Base-by-base conservation (phyloP, 35 echinoderm and acorn worm species). In the Nesometra sesokonis region DNA sequence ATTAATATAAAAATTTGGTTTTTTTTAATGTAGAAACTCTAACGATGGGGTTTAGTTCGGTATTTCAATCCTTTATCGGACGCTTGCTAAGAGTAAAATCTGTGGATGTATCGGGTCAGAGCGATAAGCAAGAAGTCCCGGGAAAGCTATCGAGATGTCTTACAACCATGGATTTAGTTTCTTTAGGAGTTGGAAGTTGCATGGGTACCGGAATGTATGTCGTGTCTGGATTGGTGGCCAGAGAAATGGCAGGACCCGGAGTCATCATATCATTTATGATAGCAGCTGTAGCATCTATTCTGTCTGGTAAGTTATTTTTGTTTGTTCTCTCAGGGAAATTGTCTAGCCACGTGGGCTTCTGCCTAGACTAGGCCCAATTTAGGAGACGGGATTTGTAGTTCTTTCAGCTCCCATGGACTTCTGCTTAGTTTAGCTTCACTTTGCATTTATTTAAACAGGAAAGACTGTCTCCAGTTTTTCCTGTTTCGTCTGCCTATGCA, bases 121-220 rank as follows among this genome's bases (percentile, higher is more conserved):
- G 32, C 33, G 77, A 82, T 0, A 78, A 29, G 4, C 23, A 36
- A 3, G 87, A 94, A 7, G 87, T 99, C 31, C 92, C 96, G 0
- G 96, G 96, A 0, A 88, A 85, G 77, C 57, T 99, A 9, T 87
- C 92, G 29, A 94, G 94, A 86, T 99, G 96, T 80, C 92, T 99
- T 30, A 88, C 92, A 0, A 99, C 96, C 13, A 21, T 99, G 11
- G 96, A 94, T 78, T 76, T 99, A 3, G 93, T 99, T 21, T 99
- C 92, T 17, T 79, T 99, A 4, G 96, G 96, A 9, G 96, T 99
- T 0, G 96, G 96, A 0, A 99, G 96, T 82, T 99, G 96, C 57
- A 94, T 99, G 92, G 96, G 96, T 13, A 99, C 96, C 5, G 96
- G 96, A 0, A 99, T 99, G 96, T 99, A 99, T 76, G 93, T 99